phyloP scores from a whole-genome alignment of 2,113 vertebrate species.

The Orcinus orca region DNA sequence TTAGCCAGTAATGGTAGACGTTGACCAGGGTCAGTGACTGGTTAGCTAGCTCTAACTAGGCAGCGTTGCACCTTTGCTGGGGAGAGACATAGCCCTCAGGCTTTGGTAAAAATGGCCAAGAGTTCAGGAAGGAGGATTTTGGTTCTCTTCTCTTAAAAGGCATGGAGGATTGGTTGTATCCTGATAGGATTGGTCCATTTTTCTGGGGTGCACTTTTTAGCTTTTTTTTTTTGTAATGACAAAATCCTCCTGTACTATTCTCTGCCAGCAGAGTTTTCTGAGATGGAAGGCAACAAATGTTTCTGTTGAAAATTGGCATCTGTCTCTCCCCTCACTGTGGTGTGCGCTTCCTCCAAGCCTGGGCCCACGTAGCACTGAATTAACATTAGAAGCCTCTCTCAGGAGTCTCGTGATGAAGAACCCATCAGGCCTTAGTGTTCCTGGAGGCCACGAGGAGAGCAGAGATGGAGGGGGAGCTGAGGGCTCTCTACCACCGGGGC shows the following conservation, averaged over 20 bases:
- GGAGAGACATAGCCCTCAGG: neutral
- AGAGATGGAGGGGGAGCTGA: neutral
- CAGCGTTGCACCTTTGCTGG: neutral
- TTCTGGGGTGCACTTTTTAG: constrained; percentile 16
- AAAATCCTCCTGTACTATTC: constrained; percentile 44
- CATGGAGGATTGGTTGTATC: neutral
- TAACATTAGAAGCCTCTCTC: constrained; percentile 45
- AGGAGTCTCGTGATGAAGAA: neutral
- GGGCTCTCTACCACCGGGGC: rapidly evolving
- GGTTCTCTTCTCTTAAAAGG: neutral
- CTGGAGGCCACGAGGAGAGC: neutral
- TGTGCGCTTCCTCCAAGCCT: constrained; percentile 27
- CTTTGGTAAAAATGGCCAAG: neutral
- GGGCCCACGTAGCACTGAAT: neutral
- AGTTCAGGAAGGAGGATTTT: neutral
- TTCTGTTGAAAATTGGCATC: constrained; percentile 53
- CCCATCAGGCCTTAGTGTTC: neutral
- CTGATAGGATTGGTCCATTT: neutral
- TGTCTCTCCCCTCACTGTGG: constrained; percentile 48
- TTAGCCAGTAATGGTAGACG: neutral
- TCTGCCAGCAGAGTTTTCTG: constrained; percentile 61
- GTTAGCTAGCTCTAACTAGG: neutral
- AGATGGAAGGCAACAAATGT: constrained; percentile 61
- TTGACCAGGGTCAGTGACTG: neutral
- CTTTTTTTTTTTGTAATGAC: neutral